These are phyloP conservation scores for Charadrius vociferus DNA, from an alignment of 2,113 vertebrate genomes.

Conservation along the genomic window DNA sequence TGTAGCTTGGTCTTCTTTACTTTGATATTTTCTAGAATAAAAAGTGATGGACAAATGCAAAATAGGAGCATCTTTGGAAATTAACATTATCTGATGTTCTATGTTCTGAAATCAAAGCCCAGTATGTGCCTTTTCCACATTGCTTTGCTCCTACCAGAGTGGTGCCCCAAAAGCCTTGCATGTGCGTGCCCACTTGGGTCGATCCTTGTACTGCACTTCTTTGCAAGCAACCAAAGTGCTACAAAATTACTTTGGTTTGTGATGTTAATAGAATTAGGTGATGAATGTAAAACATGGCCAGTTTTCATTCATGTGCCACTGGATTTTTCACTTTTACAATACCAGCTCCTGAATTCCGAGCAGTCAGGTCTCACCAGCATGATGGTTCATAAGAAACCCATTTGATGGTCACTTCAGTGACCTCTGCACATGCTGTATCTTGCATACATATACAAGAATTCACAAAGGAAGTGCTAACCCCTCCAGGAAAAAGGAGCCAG, in stretches of 20 bases:
- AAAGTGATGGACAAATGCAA: background rate
- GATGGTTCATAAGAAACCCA: background rate
- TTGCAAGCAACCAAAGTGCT: background rate
- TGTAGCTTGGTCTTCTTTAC: background rate
- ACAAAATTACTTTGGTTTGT: background rate
- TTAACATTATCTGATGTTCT: background rate
- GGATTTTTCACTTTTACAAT: background rate
- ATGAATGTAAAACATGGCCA: background rate
- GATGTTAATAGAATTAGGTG: background rate
- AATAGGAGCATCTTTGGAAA: background rate
- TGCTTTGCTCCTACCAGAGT: background rate
- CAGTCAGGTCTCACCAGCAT: background rate
- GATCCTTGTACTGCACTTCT: background rate
- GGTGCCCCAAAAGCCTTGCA: background rate
- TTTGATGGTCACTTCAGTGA: background rate
- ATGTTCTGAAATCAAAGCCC: background rate
- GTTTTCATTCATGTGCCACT: background rate
- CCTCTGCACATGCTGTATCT: background rate
- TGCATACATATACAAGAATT: background rate
- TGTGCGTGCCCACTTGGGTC: fast-evolving
- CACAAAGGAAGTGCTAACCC: background rate
- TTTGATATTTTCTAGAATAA: background rate
- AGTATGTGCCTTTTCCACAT: background rate
- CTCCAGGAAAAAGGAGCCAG: background rate
- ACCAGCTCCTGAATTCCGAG: background rate